Conservation (phyloP, 2,113 vertebrate genomes). For the Tragelaphus buxtoni region DNA sequence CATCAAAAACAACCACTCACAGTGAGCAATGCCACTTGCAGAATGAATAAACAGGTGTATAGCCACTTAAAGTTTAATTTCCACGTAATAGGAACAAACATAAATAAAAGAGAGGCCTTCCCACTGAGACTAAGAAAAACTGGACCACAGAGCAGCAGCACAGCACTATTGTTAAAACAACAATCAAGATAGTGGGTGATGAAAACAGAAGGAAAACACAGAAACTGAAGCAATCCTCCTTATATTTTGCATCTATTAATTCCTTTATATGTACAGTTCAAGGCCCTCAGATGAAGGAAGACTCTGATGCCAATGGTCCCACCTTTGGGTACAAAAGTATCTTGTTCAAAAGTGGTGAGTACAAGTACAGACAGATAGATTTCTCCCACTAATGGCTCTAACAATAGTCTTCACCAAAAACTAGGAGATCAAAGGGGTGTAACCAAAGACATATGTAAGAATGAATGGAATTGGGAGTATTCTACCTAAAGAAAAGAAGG, state of each 20-base stretch:
- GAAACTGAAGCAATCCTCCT: background rate
- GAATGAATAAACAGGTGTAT: constrained; percentile 53
- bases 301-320: background rate
- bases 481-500: background rate
- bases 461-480: background rate
- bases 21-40: constrained; percentile 6
- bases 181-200: background rate
- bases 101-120: constrained; percentile 52
- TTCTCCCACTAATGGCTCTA: background rate
- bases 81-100: background rate
- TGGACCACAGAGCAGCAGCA: background rate
- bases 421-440: background rate
- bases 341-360: background rate
- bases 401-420: background rate
- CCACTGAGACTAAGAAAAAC: constrained; percentile 47
- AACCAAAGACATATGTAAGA: background rate
- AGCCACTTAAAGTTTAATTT: constrained; percentile 75
- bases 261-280: background rate
- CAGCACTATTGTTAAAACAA: background rate
- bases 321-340: background rate
- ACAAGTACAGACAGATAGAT: background rate
- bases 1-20: constrained; percentile 52
- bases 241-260: background rate
- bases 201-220: background rate
- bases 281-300: background rate